Evolutionary conservation across 2,113 vertebrate genomes (phyloP), one percentile per base, ranked within the genome.

Genomic region (Stercorarius parasiticus): DNA sequence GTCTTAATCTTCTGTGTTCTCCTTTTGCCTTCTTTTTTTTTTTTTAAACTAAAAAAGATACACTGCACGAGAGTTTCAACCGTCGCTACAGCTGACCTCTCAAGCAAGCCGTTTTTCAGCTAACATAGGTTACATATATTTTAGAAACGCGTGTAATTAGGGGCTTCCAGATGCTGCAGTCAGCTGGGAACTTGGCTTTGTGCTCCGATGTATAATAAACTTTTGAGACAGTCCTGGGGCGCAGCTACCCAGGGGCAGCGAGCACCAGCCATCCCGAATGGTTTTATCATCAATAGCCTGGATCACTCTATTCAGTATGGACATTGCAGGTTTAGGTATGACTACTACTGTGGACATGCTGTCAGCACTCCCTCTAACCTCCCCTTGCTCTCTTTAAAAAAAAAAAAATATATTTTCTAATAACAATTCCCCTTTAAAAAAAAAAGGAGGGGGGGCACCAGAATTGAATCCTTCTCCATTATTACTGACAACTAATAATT

Each of bases 401-500:
- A 49, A 58, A 45, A 45, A 9, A 16, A 77, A 45, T 8, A 59
- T 66, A 80, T 95, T 95, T 95, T 84, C 49, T 92, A 59, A 85
- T 91, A 58, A 95, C 96, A 98, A 88, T 97, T 98, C 88, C 92
- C 59, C 62, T 81, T 11, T n/a, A 10, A 69, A 65, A 55, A 62
- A n/a, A 79, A 8, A 5, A 3, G 0, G 8, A 2, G 8, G 19
- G 17, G 73, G 66, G 50, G 82, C 78, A 66, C 21, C 62, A 69
- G 90, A 95, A 93, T 56, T 64, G 88, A 97, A 98, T 98, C 98
- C 96, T 93, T 98, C 94, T 96, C 97, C 96, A 93, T 98, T 98
- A 98, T 98, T 98, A 96, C 97, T 98, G 98, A 98, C 98, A 98
- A 96, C 96, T 97, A 97, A 97, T 98, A 98, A 99, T 98, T 98